Percentiles rank a stretch among this genome's conserved stretches.
Evolutionary conservation across 2,113 vertebrate species (phyloP).

Genomic region (Dicerorhinus sumatrensis): DNA sequence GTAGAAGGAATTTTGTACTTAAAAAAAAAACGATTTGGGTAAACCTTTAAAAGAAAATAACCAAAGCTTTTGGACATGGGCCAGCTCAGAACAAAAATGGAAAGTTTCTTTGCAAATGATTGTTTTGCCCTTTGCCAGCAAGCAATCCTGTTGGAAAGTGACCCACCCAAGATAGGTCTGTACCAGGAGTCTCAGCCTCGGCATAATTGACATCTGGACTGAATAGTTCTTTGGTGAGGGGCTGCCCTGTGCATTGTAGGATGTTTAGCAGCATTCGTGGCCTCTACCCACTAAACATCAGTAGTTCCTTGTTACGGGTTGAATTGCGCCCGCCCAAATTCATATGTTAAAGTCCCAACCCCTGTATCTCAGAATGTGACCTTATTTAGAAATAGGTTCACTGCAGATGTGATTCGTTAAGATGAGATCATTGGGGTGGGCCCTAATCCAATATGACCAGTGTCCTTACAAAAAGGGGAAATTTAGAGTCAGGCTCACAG

Average conservation of each 20-base stretch:
- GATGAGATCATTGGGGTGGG: neutral
- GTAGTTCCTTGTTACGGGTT: neutral
- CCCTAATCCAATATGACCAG: neutral
- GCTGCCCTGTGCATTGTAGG: neutral
- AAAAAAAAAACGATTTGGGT: conserved; percentile 16
- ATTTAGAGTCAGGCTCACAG: neutral
- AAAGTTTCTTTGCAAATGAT: neutral
- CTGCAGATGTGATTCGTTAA: neutral
- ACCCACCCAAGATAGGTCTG: neutral
- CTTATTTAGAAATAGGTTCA: neutral
- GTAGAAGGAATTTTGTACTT: neutral
- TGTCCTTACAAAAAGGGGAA: neutral
- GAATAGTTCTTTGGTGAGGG: neutral
- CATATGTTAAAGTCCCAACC: neutral
- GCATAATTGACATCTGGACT: neutral
- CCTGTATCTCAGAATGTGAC: neutral
- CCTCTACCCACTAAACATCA: neutral
- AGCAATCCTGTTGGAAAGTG: neutral
- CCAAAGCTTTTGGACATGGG: neutral
- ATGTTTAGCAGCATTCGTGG: neutral
- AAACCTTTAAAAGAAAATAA: neutral
- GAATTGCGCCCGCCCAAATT: neutral
- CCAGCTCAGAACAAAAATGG: neutral
- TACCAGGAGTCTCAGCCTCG: rapidly evolving
- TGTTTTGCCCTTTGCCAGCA: neutral